Base-by-base conservation (phyloP, 2,888 invertebrate species). In the Drosophila rellima region DNA sequence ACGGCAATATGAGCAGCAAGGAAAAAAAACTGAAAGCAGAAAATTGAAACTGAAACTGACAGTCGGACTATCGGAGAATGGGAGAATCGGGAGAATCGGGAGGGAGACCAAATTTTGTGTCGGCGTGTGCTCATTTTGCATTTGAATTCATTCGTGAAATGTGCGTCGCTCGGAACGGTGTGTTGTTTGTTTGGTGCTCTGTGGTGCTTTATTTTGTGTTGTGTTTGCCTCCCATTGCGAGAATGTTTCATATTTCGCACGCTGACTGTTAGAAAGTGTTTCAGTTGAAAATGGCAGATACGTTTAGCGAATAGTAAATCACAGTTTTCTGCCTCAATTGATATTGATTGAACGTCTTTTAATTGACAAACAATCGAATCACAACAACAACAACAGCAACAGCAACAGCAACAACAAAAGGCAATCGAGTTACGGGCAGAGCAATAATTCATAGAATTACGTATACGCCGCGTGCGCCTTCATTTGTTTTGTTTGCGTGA, bases 111-210 rank as follows among this genome's bases (percentile, higher is more conserved):
- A 54, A 29, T 52, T 35, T 42, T 20, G 40, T 56, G 56, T 55
- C 66, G 62, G 78, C 37, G 64, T 70, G 85, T 81, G 82, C 82
- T 88, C 86, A 88, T 86, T 86, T 88, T 65, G 83, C 78, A 85
- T 86, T 83, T 86, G 78, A 85, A 78, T 85, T 86, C 85, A 86
- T 83, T 88, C 88, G 85, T 81, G 74, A 86, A 86, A 80, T 80
- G 85, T 86, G 88, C 85, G 85, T 88, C 75, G 88, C 66, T 80
- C 80, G 80, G 86, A 75, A 73, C 77, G 85, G 72, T 84, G 44
- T 70, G 72, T 70, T 61, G 40, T 55, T 37, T 63, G 54, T 60
- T 40, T 63, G 42, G 51, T 39, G 29, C 39, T 47, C n/a, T n/a
- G n/a, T n/a, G n/a, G n/a, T n/a, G 31, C 15, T 18, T 13, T 31